A percentile compares a stretch with the other conserved stretches of the same genome.
phyloP scores from a whole-genome alignment of 1,140 invertebrate species.

The Cyrtorhinus lividipennis region DNA sequence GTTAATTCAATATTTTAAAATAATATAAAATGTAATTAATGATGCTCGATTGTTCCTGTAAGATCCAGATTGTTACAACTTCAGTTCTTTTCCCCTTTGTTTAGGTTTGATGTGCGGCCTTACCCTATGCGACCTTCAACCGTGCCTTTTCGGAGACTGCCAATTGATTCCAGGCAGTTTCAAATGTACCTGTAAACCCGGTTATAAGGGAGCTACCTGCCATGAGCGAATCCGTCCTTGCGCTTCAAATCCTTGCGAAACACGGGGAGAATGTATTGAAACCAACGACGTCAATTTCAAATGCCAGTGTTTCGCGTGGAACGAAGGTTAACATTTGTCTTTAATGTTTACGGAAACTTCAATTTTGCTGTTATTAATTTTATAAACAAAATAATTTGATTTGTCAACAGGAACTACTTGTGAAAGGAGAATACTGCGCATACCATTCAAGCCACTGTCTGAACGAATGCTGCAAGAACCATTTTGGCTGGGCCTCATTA shows the following conservation, averaged over 20 bases:
- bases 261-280: constrained; percentile 48
- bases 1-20: too few relatives aligned
- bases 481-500: constrained; percentile 67
- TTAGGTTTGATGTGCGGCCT: constrained; percentile 54
- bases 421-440: constrained; percentile 43
- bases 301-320: constrained; percentile 56
- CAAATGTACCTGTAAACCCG: constrained; percentile 42
- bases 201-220: constrained; percentile 48
- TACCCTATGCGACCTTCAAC: constrained; percentile 51
- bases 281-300: constrained; percentile 41
- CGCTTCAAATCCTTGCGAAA: constrained; percentile 50
- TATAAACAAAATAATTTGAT: too few relatives aligned
- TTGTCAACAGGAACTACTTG: constrained; percentile 38
- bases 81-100: too few relatives aligned
- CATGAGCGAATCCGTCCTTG: constrained; percentile 48
- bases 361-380: neutral
- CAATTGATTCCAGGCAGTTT: constrained; percentile 38
- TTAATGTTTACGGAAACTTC: too few relatives aligned
- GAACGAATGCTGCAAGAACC: constrained; percentile 65
- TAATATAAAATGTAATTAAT: too few relatives aligned
- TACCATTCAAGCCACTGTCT: constrained; percentile 51
- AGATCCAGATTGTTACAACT: too few relatives aligned
- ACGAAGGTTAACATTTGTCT: constrained; percentile 50
- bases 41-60: too few relatives aligned
- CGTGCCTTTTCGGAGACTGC: constrained; percentile 54